Conservation (phyloP, 2,888 invertebrate genomes). For the Meteorus colon region DNA sequence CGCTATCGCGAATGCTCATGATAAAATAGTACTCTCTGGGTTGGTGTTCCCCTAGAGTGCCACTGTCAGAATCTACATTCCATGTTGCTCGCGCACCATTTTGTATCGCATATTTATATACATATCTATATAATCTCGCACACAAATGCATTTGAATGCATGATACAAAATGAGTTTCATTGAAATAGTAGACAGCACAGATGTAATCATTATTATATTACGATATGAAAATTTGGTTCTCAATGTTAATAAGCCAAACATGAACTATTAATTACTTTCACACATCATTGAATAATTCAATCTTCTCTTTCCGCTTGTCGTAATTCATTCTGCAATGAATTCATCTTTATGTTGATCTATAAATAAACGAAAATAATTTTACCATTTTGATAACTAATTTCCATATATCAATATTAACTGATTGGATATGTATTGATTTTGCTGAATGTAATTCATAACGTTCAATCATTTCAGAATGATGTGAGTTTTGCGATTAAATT, state of each 20-base stretch:
- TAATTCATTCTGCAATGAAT: no score
- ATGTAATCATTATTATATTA: conserved; percentile 7
- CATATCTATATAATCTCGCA: background rate
- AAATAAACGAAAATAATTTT: conserved; percentile 13
- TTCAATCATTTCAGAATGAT: conserved; percentile 27
- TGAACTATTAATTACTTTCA: background rate
- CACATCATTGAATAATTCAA: no score
- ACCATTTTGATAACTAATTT: conserved; percentile 23
- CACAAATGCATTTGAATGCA: background rate
- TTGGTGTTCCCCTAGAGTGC: conserved; percentile 19
- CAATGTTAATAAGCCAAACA: background rate
- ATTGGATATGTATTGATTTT: conserved; percentile 29
- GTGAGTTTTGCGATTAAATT: conserved; percentile 35
- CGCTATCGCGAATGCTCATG: conserved; percentile 29
- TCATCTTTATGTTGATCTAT: no score
- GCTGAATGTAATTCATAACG: conserved; percentile 11
- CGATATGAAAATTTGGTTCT: background rate
- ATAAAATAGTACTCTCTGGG: conserved; percentile 38
- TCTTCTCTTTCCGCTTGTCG: no score
- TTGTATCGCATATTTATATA: conserved; percentile 4
- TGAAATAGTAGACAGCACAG: conserved; percentile 6
- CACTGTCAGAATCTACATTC: conserved; percentile 33
- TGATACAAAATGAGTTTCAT: conserved; percentile 23
- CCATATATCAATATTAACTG: conserved; percentile 22
- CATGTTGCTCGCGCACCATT: conserved; percentile 8